These are phyloP conservation scores for Helobdella robusta DNA, from an alignment of 2,888 invertebrate genomes.

Conservation along the genomic window DNA sequence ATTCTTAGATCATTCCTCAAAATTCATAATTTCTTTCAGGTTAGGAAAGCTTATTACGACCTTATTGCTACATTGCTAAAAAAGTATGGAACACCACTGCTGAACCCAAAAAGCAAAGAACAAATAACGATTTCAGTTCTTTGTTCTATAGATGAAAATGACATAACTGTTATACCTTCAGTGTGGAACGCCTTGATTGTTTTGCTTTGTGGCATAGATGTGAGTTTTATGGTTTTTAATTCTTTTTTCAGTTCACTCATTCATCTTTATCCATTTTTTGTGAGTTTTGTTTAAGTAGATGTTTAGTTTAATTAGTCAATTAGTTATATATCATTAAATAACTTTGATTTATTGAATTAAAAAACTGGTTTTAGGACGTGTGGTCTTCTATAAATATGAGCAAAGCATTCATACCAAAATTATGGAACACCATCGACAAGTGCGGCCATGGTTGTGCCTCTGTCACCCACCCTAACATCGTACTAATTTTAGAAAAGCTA, in stretches of 20 bases:
- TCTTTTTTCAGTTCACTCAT: too few relatives aligned
- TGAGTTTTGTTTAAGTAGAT: too few relatives aligned
- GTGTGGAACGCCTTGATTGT: conserved; percentile 68
- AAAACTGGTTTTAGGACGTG: conserved; percentile 58
- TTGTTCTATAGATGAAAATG: conserved; percentile 59
- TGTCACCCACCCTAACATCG: conserved; percentile 63
- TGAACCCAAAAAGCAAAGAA: conserved; percentile 45
- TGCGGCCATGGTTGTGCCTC: conserved; percentile 70
- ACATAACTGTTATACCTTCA: conserved; percentile 58
- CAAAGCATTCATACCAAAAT: conserved; percentile 64
- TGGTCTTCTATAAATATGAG: conserved; percentile 62
- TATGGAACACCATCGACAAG: conserved; percentile 60
- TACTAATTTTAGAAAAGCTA: conserved; percentile 66
- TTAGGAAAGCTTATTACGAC: conserved; percentile 37
- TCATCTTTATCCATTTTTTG: too few relatives aligned
- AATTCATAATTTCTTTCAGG: too few relatives aligned
- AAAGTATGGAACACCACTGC: conserved; percentile 40
- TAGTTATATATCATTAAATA: too few relatives aligned
- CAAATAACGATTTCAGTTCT: conserved; percentile 58
- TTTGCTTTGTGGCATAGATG: conserved; percentile 56
- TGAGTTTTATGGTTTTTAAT: conserved; percentile 30
- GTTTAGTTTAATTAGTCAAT: too few relatives aligned
- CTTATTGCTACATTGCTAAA: conserved; percentile 57
- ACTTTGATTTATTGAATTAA: too few relatives aligned
- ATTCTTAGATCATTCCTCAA: background rate